Evolutionary conservation across 2,113 vertebrate species (phyloP), one percentile per base, ranked within the genome.

Genomic region (Atractosteus spatula): DNA sequence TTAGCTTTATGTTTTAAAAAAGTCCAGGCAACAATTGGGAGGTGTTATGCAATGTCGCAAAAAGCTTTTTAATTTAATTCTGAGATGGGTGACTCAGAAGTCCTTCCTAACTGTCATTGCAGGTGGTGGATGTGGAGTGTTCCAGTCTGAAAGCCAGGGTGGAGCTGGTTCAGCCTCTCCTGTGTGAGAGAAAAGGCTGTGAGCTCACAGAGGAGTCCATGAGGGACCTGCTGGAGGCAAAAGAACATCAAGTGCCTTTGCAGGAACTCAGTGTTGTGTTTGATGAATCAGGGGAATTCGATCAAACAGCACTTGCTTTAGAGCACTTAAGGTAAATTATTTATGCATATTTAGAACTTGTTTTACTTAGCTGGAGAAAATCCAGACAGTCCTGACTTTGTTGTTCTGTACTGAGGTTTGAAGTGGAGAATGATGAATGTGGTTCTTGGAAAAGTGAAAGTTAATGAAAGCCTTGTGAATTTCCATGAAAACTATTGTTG

Each of bases 321-420:
- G 96, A 98, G 64, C 97, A 99, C 41, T 85, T 99, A 85, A 94
- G 97, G 97, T 99, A 85, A 44, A 82, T 6, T 41, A 29, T 54
- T 12, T 6, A 6, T 59, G 14, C 12, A 59, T 13, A 59, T 59
- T 13, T 59, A 13, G 10, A 51, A 51, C 47, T 51, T 51, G 47
- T 51, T 51, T 51, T 51, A 51, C 47, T 10, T 7, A 7, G 47
- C 5, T 10, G 10, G 47, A 7, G 10, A 7, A 51, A 5, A 7
- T 51, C 47, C 47, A 10, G 47, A 51, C 10, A 51, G 29, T 29
- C 29, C 29, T 51, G 47, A 51, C 10, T 7, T 51, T 51, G 47
- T 51, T 51, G 5, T 7, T 7, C 5, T 7, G 47, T 51, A 7
- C 5, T 2, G 47, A 7, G 47, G 47, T 51, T 51, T 51, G 47